Base-by-base conservation (phyloP, 2,888 invertebrate genomes). In the Heliconius ismenius region DNA sequence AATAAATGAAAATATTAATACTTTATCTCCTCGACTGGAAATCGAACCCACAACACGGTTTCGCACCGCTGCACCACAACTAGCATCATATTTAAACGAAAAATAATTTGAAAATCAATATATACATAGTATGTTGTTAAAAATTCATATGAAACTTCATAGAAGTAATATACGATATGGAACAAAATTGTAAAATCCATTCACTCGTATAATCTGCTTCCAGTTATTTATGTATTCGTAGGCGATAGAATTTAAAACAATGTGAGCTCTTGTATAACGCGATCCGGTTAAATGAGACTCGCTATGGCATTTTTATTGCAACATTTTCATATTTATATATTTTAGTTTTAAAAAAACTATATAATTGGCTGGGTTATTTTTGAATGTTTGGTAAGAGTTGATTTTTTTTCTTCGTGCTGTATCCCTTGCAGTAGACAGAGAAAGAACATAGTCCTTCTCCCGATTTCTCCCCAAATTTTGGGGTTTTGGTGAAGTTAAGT, bases 191-290 rank as follows among this genome's bases (percentile, higher is more conserved):
- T 54, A 54, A 70, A 70, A 70, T 58, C 28, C 54, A 49, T 65
- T 65, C 54, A 74, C 39, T 64, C 65, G 74, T 64, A 65, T 65
- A 74, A 74, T 74, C 65, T 54, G 74, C 65, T 58, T 18, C 32
- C 32, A 67, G 74, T 65, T 74, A 74, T 67, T 67, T 74, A 54
- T 74, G 65, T 65, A 18, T n/a, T 58, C n/a, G 58, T 58, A 58
- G 64, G 36, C 65, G 32, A 67, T 54, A 65, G 74, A 74, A 65
- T 74, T 74, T 65, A 67, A 74, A 58, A 74, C 74, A 58, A 74
- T 67, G 58, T 58, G 54, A 70, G 11, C 32, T n/a, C 13, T 32
- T 54, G 28, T 70, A 70, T n/a, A 54, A n/a, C 54, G 32, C 43
- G 69, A 28, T 69, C 54, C 49, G 21, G 49, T 69, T 49, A 28